A percentile compares a stretch with the other conserved stretches of the same genome.
Conservation (phyloP, 2,113 vertebrate species). For the Polypterus senegalus region DNA sequence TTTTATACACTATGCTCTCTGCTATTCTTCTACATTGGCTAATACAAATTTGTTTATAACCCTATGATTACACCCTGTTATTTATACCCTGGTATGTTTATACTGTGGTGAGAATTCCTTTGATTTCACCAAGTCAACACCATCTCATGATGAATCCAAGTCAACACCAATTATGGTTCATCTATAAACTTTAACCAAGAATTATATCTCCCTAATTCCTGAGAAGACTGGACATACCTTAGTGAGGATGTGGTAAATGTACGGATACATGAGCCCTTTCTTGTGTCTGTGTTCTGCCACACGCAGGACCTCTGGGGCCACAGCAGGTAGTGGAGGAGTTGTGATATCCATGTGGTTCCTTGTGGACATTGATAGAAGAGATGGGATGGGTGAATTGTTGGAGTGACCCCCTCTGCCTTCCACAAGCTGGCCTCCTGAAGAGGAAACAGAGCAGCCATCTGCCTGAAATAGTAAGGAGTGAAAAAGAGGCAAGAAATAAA, state of each 20-base stretch:
- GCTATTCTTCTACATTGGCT: too few relatives aligned
- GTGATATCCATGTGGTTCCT: constrained; percentile 96
- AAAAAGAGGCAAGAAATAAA: not conserved
- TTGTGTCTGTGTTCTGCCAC: constrained; percentile 90
- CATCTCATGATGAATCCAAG: too few relatives aligned
- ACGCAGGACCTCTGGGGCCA: constrained; percentile 84
- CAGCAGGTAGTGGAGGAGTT: constrained; percentile 75
- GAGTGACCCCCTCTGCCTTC: constrained; percentile 58
- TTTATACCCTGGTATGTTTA: too few relatives aligned
- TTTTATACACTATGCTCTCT: too few relatives aligned
- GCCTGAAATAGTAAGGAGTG: constrained; percentile 39
- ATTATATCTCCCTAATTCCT: too few relatives aligned
- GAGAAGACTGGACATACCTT: constrained; percentile 52
- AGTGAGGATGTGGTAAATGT: constrained; percentile 86
- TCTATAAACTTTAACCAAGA: too few relatives aligned
- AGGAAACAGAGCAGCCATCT: constrained; percentile 61
- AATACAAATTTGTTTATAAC: too few relatives aligned
- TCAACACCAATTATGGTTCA: too few relatives aligned
- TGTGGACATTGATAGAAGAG: constrained; percentile 87
- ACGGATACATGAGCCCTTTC: constrained; percentile 91
- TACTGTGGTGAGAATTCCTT: too few relatives aligned
- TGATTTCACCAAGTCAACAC: too few relatives aligned
- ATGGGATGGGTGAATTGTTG: constrained; percentile 72
- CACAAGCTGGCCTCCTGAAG: constrained; percentile 51
- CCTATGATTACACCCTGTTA: too few relatives aligned